These are phyloP conservation scores for Psilopsiagon aurifrons DNA, from an alignment of 2,113 vertebrate genomes.

Conservation along the genomic window DNA sequence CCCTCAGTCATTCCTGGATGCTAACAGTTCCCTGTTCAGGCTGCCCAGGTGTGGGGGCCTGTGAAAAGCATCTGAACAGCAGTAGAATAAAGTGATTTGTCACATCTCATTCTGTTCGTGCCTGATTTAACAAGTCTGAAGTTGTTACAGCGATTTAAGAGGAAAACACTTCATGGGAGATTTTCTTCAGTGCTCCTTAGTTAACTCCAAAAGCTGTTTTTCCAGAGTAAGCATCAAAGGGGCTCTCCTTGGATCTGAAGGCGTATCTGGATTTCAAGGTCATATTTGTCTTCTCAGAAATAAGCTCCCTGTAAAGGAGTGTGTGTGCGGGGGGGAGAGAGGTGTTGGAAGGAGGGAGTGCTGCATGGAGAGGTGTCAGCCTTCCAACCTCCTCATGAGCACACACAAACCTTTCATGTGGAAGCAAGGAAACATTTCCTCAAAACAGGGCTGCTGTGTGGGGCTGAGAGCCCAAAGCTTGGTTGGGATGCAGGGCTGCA, in stretches of 20 bases:
- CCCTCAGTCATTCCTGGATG: fast-evolving
- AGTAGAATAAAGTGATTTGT: neutral
- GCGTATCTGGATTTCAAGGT: neutral
- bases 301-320: neutral
- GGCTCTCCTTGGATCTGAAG: neutral
- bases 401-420: neutral
- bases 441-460: neutral
- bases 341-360: neutral
- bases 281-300: neutral
- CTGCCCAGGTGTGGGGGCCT: neutral
- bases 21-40: fast-evolving
- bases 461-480: neutral
- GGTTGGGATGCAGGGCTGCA: fast-evolving
- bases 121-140: neutral
- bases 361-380: neutral
- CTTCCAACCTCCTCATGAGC: neutral
- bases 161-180: neutral
- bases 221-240: neutral
- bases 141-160: neutral
- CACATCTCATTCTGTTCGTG: fast-evolving
- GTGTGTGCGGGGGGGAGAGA: neutral
- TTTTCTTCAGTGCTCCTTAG: neutral
- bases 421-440: neutral
- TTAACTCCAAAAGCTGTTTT: neutral
- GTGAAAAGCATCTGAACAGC: neutral